Evolutionary conservation across 2,888 invertebrate species (phyloP).

Genomic region (Rhyacophila evoluta): DNA sequence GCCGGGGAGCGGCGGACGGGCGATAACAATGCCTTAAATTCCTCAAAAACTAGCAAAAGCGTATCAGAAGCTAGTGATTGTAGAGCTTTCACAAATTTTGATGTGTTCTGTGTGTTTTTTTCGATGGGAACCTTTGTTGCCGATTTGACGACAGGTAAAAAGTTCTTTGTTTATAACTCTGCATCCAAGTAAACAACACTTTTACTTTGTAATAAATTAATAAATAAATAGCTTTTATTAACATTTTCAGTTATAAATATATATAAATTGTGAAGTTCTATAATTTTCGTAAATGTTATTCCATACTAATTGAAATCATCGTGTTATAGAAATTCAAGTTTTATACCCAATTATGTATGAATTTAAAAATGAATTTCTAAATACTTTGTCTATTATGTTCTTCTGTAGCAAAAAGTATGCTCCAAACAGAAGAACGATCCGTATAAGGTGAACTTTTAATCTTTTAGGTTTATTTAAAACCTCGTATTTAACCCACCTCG

Average conservation of each 20-base stretch:
- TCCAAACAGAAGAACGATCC: no score
- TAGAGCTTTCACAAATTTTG: slow-evolving; percentile 68
- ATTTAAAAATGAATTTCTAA: no score
- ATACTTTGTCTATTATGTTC: no score
- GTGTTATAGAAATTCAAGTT: no score
- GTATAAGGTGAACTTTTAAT: no score
- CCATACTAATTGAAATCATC: no score
- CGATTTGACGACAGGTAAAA: slow-evolving; percentile 72
- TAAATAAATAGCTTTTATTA: no score
- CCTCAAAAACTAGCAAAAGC: slow-evolving; percentile 31
- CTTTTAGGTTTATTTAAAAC: no score
- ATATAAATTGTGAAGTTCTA: not conserved
- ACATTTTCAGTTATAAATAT: not conserved
- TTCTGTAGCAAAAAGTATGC: no score
- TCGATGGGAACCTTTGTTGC: slow-evolving; percentile 72
- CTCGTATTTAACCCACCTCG: no score
- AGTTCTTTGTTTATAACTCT: not conserved
- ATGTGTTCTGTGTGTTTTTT: slow-evolving; percentile 70
- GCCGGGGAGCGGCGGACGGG: slow-evolving; percentile 39
- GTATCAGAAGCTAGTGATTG: slow-evolving; percentile 60
- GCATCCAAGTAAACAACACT: not conserved
- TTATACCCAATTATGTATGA: no score
- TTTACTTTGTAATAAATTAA: not conserved
- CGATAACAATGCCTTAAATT: slow-evolving; percentile 34
- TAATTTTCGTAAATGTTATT: no score